phyloP scores from a whole-genome alignment of 2,797 vertebrate genomes.

The Orientallactaga sibirica region DNA sequence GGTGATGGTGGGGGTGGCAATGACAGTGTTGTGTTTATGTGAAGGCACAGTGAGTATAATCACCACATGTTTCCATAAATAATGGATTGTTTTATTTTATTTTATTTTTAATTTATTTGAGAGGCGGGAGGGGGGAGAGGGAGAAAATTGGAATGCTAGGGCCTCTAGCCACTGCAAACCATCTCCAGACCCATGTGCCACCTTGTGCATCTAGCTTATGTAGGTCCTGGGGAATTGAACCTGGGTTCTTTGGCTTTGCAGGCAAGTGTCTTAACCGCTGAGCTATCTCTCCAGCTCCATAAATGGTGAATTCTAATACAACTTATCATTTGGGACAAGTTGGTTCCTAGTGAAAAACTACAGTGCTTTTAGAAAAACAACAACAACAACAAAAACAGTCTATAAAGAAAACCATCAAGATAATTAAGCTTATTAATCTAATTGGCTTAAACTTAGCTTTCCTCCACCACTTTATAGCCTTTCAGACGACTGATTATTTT shows the following conservation, averaged over 20 bases:
- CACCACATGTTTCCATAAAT: background rate
- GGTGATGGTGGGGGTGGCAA: background rate
- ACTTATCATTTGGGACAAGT: background rate
- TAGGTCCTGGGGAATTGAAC: too few relatives aligned
- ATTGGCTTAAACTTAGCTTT: constrained; percentile 44
- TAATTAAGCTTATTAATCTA: constrained; percentile 10
- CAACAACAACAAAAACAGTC: background rate
- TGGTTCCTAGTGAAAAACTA: background rate
- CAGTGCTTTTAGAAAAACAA: background rate
- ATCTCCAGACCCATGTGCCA: too few relatives aligned
- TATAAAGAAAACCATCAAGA: constrained; percentile 18
- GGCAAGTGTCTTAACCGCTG: too few relatives aligned
- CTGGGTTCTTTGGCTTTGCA: too few relatives aligned
- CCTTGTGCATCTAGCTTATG: too few relatives aligned
- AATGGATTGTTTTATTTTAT: too few relatives aligned
- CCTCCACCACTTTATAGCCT: background rate
- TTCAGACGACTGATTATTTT: background rate
- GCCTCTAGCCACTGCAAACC: too few relatives aligned
- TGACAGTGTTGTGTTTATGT: background rate
- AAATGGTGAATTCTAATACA: background rate
- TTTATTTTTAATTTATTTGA: too few relatives aligned
- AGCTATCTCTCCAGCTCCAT: background rate
- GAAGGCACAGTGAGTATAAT: constrained; percentile 19
- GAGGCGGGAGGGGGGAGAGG: too few relatives aligned
- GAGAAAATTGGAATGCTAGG: too few relatives aligned